These are phyloP conservation scores for Nannobrachium achirus DNA, from an alignment of 2,113 vertebrate species.

Conservation along the genomic window DNA sequence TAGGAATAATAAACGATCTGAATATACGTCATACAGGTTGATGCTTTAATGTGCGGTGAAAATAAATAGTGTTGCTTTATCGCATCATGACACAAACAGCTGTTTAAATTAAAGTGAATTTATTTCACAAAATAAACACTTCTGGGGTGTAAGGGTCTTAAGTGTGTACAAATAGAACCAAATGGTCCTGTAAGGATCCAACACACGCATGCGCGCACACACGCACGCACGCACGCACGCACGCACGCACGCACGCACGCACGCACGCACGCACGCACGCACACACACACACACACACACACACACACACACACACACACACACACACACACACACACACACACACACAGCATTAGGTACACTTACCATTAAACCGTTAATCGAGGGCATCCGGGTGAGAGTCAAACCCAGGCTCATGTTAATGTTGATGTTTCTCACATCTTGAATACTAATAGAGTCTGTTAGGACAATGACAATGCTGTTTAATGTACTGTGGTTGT, in stretches of 20 bases:
- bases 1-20: too few relatives aligned
- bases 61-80: too few relatives aligned
- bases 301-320: too few relatives aligned
- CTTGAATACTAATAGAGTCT: slow-evolving; percentile 84
- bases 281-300: too few relatives aligned
- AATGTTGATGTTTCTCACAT: slow-evolving; percentile 83
- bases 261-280: not conserved
- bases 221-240: not conserved
- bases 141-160: too few relatives aligned
- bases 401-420: slow-evolving; percentile 91
- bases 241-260: not conserved
- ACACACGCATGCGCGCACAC: too few relatives aligned
- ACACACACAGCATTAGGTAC: not conserved
- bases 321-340: not conserved
- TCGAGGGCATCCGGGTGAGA: slow-evolving; percentile 79
- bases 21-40: too few relatives aligned
- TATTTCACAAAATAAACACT: too few relatives aligned
- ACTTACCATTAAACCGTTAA: slow-evolving; percentile 83
- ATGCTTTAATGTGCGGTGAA: not conserved
- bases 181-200: too few relatives aligned
- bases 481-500: not conserved
- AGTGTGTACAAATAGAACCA: too few relatives aligned
- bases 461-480: slow-evolving; percentile 7
- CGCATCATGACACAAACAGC: too few relatives aligned
- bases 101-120: too few relatives aligned